These are phyloP conservation scores for Girardia tigrina DNA, from an alignment of 2,888 invertebrate genomes.

Conservation along the genomic window DNA sequence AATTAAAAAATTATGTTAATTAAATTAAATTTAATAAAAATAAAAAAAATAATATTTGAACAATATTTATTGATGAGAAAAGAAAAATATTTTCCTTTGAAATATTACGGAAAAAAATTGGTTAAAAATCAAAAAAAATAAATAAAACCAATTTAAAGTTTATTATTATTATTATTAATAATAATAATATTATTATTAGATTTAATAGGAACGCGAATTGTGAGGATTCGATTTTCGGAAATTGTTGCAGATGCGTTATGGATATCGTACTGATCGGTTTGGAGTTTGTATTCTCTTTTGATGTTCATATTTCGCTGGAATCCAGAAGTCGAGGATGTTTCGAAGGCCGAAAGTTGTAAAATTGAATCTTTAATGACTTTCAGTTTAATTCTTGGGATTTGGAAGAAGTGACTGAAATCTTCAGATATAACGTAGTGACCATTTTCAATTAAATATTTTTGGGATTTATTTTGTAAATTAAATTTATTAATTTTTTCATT, in stretches of 20 bases:
- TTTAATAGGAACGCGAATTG: neutral
- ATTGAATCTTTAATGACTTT: neutral
- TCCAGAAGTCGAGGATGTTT: neutral
- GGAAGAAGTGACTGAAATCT: neutral
- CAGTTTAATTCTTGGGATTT: neutral
- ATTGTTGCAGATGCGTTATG: neutral
- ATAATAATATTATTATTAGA: no score
- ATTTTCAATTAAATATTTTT: neutral
- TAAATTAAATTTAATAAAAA: no score
- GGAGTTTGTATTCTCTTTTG: neutral
- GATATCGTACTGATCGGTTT: neutral
- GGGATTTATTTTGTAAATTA: neutral
- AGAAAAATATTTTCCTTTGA: no score
- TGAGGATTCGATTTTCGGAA: neutral
- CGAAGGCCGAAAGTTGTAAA: neutral
- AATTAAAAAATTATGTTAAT: no score
- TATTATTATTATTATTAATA: no score
- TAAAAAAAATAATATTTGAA: no score
- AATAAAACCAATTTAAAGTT: no score
- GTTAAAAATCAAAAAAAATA: no score
- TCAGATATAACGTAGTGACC: neutral
- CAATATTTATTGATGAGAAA: no score
- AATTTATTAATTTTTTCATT: neutral
- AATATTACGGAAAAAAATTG: no score
- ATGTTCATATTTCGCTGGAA: neutral